Evolutionary conservation across 2,888 invertebrate species (phyloP), one percentile per base, ranked within the genome.

Genomic region (Macropis europaea): DNA sequence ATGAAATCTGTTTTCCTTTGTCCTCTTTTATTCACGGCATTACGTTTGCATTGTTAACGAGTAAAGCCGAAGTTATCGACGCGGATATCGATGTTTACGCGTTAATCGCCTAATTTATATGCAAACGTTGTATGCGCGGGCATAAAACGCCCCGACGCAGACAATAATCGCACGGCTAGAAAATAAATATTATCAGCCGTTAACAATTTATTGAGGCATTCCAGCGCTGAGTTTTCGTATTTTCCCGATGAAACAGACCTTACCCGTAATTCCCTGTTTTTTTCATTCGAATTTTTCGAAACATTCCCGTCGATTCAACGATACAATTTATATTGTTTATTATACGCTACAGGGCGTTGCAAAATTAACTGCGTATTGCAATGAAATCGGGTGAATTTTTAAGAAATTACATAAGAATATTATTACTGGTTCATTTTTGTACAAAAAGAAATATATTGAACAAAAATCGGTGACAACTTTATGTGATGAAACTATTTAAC

Each of bases 61-160:
- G 24, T 11, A 24, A 47, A 63, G 15, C 40, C 34, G 30, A 61
- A 15, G 62, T 34, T 42, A 62, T 64, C 50, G 62, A 48, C 30
- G 22, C 42, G 22, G 30, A 40, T 42, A 42, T 54, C 54, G 17
- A 54, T 43, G 52, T 30, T 30, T 22, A 36, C 50, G n/a, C 42
- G 67, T 15, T 66, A 54, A 68, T 68, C 68, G 47, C 19, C 53
- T 66, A 66, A 68, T 68, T 66, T 68, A 66, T 66, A 68, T 68
- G 68, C 68, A 68, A 66, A 48, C 68, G 43, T 32, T 7, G 15
- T n/a, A n/a, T 30, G 22, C 34, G 11, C 42, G 26, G 50, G 43
- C 50, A 42, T 50, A 50, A 62, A 62, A n/a, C 30, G 43, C 17
- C 24, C 13, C 22, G 28, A 9, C 36, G 24, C 45, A 50, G 64